phyloP scores from a whole-genome alignment of 2,797 vertebrate genomes.

The Esox masquinongy region DNA sequence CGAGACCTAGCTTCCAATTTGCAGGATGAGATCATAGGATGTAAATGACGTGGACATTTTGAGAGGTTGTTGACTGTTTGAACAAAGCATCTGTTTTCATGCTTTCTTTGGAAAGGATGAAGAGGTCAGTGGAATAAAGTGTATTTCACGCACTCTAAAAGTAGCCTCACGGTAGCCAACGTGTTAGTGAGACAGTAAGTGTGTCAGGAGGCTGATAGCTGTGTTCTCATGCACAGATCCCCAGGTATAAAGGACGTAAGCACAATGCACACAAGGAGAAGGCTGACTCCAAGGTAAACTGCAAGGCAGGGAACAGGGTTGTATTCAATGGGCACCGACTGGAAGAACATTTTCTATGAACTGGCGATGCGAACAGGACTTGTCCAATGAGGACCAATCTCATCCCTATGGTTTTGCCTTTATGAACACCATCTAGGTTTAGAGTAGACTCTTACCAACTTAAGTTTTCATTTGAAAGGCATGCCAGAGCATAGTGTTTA shows the following conservation, averaged over 20 bases:
- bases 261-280: slow-evolving; percentile 66
- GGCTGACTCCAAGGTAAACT: slow-evolving; percentile 64
- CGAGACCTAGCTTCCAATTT: not conserved
- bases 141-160: not conserved
- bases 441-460: slow-evolving; percentile 23
- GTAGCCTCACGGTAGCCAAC: not conserved
- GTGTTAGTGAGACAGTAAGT: slow-evolving; percentile 11
- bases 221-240: slow-evolving; percentile 80
- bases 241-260: slow-evolving; percentile 78
- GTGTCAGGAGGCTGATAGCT: slow-evolving; percentile 39
- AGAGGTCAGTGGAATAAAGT: slow-evolving; percentile 32
- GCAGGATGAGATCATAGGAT: not conserved
- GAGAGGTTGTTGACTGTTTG: not conserved
- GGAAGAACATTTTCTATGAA: not conserved
- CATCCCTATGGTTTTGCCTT: not conserved
- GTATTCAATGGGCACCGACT: not conserved
- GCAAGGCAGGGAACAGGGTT: slow-evolving; percentile 2
- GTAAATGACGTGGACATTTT: not conserved
- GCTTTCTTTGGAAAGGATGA: slow-evolving; percentile 34
- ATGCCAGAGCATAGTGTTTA: too few relatives aligned
- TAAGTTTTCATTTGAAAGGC: not conserved
- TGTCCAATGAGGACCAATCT: not conserved
- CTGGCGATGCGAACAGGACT: not conserved
- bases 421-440: not conserved
- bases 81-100: slow-evolving; percentile 13